Evolutionary conservation across 2,113 vertebrate genomes (phyloP), one percentile per base, ranked within the genome.

Genomic region (Perognathus longimembris): DNA sequence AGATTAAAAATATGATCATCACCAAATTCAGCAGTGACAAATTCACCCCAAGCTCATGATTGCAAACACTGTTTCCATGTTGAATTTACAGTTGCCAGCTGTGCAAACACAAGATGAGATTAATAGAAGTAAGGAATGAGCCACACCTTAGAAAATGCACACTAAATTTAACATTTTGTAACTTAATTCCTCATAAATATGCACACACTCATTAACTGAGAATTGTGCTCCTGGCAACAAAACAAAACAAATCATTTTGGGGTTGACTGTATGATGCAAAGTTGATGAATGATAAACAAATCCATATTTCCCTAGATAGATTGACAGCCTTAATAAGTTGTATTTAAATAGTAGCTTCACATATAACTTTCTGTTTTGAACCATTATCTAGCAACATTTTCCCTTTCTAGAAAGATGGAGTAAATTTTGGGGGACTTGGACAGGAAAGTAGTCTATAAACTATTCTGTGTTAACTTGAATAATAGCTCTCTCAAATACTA

Each of bases 81-180:
- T 87, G 76, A 86, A 93, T 89, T 96, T 94, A 93, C 42, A 74
- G 89, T 95, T 93, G 75, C 80, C 93, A 96, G 95, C 90, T 96
- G 74, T 92, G 45, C 64, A 96, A 90, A 95, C 87, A 89, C 7
- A 42, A 90, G 75, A 86, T 24, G 86, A 90, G 81, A 86, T 78
- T 34, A 85, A 87, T 21, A 14, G 74, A 89, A 92, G 67, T 93
- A 83, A 85, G 1, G 3, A 88, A 77, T 59, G 70, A 92, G 74
- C 83, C 85, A 73, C 18, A 30, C 92, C 89, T 76, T 57, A 86
- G 90, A 92, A 95, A 95, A 96, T 57, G 30, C 81, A 69, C 80
- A 84, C 80, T 92, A 95, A 94, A 94, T 95, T 92, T 78, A 85
- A 93, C 50, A 36, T 50, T 92, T 95, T 86, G 70, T 92, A 89